Evolutionary conservation across 2,888 invertebrate species (phyloP).

Genomic region (Ophion obscuratus): DNA sequence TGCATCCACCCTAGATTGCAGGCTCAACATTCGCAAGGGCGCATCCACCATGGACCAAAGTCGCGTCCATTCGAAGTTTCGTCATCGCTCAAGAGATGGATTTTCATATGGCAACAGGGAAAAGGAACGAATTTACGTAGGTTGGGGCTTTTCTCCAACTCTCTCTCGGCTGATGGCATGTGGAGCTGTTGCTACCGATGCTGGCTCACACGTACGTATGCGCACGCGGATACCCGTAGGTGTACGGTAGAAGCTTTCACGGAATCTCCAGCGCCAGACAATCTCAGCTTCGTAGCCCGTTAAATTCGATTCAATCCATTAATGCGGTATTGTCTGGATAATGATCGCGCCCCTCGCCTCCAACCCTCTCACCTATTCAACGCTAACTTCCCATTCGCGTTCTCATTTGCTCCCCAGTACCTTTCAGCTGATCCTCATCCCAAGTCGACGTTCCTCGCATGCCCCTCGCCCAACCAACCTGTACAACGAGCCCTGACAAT

Average conservation of each 20-base stretch:
- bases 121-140: neutral
- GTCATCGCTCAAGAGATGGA: neutral
- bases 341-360: slow-evolving; percentile 72
- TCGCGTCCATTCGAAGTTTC: neutral
- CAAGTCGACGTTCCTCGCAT: slow-evolving; percentile 20
- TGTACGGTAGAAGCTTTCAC: slow-evolving; percentile 29
- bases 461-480: slow-evolving; percentile 8
- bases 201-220: neutral
- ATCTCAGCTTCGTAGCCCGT: slow-evolving; percentile 74
- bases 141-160: neutral
- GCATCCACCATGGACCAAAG: neutral
- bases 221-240: neutral
- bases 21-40: neutral
- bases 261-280: slow-evolving; percentile 49
- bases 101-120: neutral
- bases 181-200: neutral
- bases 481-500: neutral
- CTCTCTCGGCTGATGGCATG: neutral
- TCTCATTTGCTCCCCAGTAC: slow-evolving; percentile 45
- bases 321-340: slow-evolving; percentile 81
- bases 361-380: slow-evolving; percentile 18
- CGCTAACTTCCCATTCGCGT: slow-evolving; percentile 50
- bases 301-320: slow-evolving; percentile 82
- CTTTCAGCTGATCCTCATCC: slow-evolving; percentile 72
- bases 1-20: neutral